Evolutionary conservation across 2,888 invertebrate genomes (phyloP), one percentile per base, ranked within the genome.

Genomic region (Troglohyphantes excavatus): DNA sequence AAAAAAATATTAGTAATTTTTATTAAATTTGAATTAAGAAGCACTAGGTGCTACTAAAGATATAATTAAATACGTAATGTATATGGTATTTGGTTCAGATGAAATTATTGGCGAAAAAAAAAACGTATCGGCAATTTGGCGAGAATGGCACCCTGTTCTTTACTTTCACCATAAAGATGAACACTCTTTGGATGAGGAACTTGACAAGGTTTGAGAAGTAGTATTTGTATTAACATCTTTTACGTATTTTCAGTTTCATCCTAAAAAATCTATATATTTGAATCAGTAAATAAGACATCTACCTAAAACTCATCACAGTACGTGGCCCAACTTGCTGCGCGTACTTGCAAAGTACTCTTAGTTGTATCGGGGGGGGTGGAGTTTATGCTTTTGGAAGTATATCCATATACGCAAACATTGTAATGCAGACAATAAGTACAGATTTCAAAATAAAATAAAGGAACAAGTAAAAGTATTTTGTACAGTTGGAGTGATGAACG

Each of bases 121-220:
- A 39, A 39, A 11, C 39, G 13, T 39, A n/a, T n/a, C n/a, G n/a
- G n/a, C n/a, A 39, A 39, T 39, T 39, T 39, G 7, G 39, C 13
- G 9, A 1, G 13, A 39, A 13, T 39, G 39, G 39, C 39, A 39
- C 13, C 7, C 39, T 39, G 39, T 13, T 39, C 39, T 39, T 39
- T 39, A 39, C 39, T 39, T 39, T 39, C 13, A 39, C 39, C 39
- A 39, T 39, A 39, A 87, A 87, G 73, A 81, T 88, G 82, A 89
- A 89, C 88, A 89, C 88, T 89, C 88, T 89, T 89, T 82, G 88
- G 88, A 75, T 61, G 73, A 89, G 88, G 88, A 89, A 89, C 88
- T 89, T 89, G 88, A 89, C 75, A 82, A 82, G 88, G 82, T 89
- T 68, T 67, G 76, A 76, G 81, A 68, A 89, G 33, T 61, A 61